Percentiles rank a stretch among this genome's conserved stretches.
phyloP scores from a whole-genome alignment of 1,140 invertebrate species.

The Caenorhabditis briggsae region DNA sequence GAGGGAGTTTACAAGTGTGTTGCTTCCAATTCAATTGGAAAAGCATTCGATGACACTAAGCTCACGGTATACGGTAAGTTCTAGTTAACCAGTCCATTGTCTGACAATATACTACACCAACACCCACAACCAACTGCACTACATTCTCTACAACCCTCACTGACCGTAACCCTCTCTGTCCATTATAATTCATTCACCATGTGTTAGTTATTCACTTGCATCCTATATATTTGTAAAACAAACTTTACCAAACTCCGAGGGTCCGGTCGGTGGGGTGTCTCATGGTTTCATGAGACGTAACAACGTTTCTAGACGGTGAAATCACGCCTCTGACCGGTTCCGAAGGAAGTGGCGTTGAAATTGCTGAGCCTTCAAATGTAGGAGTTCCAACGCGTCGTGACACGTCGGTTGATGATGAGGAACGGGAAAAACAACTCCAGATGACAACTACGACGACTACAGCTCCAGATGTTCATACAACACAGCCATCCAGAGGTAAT shows the following conservation, averaged over 20 bases:
- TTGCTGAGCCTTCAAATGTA: conserved; percentile 43
- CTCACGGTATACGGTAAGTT: conserved; percentile 69
- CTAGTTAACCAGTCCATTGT: background rate
- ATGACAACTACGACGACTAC: conserved; percentile 4
- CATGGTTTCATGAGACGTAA: background rate
- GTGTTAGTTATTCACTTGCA: background rate
- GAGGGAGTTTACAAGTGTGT: conserved; percentile 79
- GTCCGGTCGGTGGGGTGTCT: conserved; percentile 48
- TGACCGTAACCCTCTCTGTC: conserved; percentile 48
- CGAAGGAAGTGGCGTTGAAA: conserved; percentile 46
- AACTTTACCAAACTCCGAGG: background rate
- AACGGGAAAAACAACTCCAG: background rate
- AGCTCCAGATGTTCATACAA: background rate
- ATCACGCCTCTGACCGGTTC: conserved; percentile 25
- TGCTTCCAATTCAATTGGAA: conserved; percentile 78
- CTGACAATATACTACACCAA: background rate
- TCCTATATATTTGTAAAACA: background rate
- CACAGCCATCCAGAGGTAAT: background rate
- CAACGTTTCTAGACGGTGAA: conserved; percentile 48
- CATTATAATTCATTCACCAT: background rate
- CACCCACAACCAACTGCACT: background rate
- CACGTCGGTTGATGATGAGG: background rate
- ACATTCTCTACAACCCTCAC: conserved; percentile 10
- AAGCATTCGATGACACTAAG: conserved; percentile 70
- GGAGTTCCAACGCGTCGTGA: background rate